phyloP scores from a whole-genome alignment of 2,113 vertebrate genomes.

The Myotis yumanensis region DNA sequence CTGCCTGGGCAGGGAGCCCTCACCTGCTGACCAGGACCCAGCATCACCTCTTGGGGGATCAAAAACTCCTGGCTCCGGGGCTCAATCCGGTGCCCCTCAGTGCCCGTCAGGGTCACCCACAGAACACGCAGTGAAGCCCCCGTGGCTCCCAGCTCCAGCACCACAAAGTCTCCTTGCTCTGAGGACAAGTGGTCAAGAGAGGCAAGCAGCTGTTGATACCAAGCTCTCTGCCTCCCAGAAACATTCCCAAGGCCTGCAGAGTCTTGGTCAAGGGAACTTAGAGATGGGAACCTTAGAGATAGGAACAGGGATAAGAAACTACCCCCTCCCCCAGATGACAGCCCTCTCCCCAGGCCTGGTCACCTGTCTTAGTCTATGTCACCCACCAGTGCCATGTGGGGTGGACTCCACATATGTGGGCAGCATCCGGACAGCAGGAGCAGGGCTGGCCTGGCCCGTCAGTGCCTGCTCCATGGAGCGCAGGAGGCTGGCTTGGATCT shows the following conservation, averaged over 20 bases:
- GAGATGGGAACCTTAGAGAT: neutral
- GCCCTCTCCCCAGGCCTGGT: neutral
- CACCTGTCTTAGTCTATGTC: neutral
- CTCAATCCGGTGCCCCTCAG: constrained; percentile 69
- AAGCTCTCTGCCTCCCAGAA: neutral
- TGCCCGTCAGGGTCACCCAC: constrained; percentile 83
- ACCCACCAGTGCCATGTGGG: constrained; percentile 89
- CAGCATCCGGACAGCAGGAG: constrained; percentile 87
- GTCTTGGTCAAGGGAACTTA: neutral
- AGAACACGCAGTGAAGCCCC: constrained; percentile 84
- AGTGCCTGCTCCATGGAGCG: constrained; percentile 84
- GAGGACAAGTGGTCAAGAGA: constrained; percentile 23
- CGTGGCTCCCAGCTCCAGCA: constrained; percentile 87
- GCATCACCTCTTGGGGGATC: constrained; percentile 81
- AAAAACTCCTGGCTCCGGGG: constrained; percentile 81
- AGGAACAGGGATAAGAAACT: neutral
- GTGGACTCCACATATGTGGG: constrained; percentile 89
- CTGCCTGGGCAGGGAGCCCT: neutral
- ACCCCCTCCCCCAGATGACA: neutral
- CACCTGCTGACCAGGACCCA: constrained; percentile 87
- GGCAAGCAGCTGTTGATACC: neutral
- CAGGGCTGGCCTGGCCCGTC: constrained; percentile 65
- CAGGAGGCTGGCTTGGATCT: constrained; percentile 83
- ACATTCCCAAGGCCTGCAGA: neutral
- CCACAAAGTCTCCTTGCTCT: constrained; percentile 90